Evolutionary conservation across 1,140 invertebrate species (phyloP).

Genomic region (Drosophila auraria): DNA sequence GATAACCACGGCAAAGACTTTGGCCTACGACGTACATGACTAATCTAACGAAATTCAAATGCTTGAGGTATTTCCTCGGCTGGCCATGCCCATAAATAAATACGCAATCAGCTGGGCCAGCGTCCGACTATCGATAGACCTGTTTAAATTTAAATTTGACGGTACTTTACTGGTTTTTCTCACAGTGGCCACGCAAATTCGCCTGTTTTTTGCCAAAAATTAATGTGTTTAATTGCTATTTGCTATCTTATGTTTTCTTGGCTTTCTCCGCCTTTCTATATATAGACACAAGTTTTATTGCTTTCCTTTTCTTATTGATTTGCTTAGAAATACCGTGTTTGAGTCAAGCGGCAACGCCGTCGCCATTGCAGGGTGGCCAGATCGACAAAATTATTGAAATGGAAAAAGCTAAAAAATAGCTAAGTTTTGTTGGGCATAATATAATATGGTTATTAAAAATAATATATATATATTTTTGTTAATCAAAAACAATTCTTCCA

Average conservation of each 20-base stretch:
- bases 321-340: slow-evolving; percentile 5
- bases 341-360: not conserved
- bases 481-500: not conserved
- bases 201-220: not conserved
- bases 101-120: slow-evolving; percentile 18
- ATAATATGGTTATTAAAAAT: too few relatives aligned
- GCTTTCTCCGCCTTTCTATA: not conserved
- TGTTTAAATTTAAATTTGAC: not conserved
- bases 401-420: not conserved
- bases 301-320: slow-evolving; percentile 21
- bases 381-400: not conserved
- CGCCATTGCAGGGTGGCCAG: not conserved
- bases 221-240: not conserved
- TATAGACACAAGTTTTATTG: not conserved
- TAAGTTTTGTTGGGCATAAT: too few relatives aligned
- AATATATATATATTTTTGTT: too few relatives aligned
- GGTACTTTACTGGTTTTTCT: too few relatives aligned
- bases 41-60: slow-evolving; percentile 49
- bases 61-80: slow-evolving; percentile 16
- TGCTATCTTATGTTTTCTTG: not conserved
- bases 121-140: slow-evolving; percentile 28
- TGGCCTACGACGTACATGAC: slow-evolving; percentile 36
- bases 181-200: not conserved
- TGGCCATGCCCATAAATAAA: slow-evolving; percentile 21
- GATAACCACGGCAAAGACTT: slow-evolving; percentile 26